These are phyloP conservation scores for Apodemus speciosus DNA, from an alignment of 2,113 vertebrate genomes.

Conservation along the genomic window DNA sequence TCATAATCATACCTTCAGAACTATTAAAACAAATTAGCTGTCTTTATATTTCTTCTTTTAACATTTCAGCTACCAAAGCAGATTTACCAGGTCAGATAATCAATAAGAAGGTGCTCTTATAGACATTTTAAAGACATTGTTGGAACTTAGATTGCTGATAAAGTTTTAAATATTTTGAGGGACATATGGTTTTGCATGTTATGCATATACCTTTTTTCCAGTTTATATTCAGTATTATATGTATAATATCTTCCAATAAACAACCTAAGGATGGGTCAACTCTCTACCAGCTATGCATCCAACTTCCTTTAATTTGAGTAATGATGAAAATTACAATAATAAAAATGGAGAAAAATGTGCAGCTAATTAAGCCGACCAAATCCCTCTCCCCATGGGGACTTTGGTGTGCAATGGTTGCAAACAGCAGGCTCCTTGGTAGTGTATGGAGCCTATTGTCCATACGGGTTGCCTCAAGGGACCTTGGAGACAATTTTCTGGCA, in stretches of 20 bases:
- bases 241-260: slow-evolving; percentile 53
- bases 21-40: slow-evolving; percentile 55
- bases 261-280: slow-evolving; percentile 50
- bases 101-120: background rate
- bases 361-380: too few species aligned
- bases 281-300: background rate
- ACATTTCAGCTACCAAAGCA: slow-evolving; percentile 3
- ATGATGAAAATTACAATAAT: slow-evolving; percentile 58
- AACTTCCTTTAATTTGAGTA: slow-evolving; percentile 63
- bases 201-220: slow-evolving; percentile 50
- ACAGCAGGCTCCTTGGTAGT: too few species aligned
- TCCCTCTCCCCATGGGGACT: too few species aligned
- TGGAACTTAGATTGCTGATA: slow-evolving; percentile 29
- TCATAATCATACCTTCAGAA: slow-evolving; percentile 35
- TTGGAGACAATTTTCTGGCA: too few species aligned
- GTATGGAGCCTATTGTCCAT: too few species aligned
- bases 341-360: background rate
- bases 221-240: slow-evolving; percentile 63
- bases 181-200: slow-evolving; percentile 35
- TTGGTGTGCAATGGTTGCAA: too few species aligned
- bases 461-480: too few species aligned
- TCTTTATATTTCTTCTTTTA: slow-evolving; percentile 50
- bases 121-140: background rate
- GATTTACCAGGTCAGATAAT: background rate
- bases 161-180: slow-evolving; percentile 32